Conservation (phyloP, 2,113 vertebrate genomes). For the Melanostigma gelatinosum region DNA sequence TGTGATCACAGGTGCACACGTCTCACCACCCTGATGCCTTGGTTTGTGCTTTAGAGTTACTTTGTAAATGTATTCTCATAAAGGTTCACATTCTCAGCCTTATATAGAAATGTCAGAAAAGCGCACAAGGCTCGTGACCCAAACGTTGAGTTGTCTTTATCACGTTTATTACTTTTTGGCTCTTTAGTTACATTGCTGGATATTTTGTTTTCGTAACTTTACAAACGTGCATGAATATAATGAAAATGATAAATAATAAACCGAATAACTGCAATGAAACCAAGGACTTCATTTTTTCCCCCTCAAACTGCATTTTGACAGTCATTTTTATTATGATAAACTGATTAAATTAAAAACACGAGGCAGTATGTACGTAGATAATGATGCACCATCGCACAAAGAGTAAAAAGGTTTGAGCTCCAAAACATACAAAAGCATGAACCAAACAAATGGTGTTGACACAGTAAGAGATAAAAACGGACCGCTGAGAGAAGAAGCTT, state of each 20-base stretch:
- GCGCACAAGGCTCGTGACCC: slow-evolving; percentile 46
- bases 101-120: slow-evolving; percentile 18
- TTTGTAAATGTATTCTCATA: neutral
- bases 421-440: neutral
- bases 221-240: neutral
- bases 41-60: neutral
- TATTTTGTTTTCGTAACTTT: slow-evolving; percentile 12
- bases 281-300: neutral
- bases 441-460: neutral
- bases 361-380: neutral
- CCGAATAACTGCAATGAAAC: slow-evolving; percentile 19
- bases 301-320: neutral
- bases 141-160: slow-evolving; percentile 29
- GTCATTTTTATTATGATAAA: slow-evolving; percentile 7
- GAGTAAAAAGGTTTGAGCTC: neutral
- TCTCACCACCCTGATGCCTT: neutral
- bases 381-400: neutral
- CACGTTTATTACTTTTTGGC: slow-evolving; percentile 10
- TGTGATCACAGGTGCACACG: neutral
- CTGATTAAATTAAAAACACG: neutral
- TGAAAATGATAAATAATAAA: slow-evolving; percentile 31
- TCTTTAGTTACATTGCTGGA: neutral
- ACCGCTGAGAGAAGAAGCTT: neutral
- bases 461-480: neutral
- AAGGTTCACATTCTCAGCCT: slow-evolving; percentile 6